Evolutionary conservation across 2,888 invertebrate genomes (phyloP).

Genomic region (Nymphalis c-album): DNA sequence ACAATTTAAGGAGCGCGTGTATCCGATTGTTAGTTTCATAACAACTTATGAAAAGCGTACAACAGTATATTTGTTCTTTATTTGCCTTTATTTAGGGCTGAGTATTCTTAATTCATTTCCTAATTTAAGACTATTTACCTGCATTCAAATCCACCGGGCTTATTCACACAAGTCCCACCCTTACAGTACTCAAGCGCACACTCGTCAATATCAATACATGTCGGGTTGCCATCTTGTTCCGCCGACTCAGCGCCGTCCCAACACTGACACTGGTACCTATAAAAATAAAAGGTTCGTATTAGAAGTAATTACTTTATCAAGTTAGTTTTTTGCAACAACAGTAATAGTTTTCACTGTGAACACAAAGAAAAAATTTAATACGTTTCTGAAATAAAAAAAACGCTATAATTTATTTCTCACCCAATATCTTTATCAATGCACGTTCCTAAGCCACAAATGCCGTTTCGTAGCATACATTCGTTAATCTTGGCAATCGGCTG

Average conservation of each 20-base stretch:
- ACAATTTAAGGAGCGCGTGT: neutral
- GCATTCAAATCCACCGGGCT: constrained; percentile 87
- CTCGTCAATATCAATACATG: constrained; percentile 89
- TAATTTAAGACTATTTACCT: constrained; percentile 46
- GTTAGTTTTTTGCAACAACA: too few species aligned
- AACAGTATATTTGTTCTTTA: too few species aligned
- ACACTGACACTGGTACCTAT: constrained; percentile 88
- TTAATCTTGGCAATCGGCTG: constrained; percentile 80
- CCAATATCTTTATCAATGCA: constrained; percentile 88
- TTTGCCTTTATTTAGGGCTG: too few species aligned
- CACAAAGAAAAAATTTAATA: too few species aligned
- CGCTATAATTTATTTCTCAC: constrained; percentile 41
- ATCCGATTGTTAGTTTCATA: too few species aligned
- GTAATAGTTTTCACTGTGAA: too few species aligned
- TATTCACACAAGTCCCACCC: constrained; percentile 88
- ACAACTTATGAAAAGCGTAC: too few species aligned
- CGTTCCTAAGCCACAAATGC: constrained; percentile 87
- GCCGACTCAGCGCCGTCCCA: constrained; percentile 84
- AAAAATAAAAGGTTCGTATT: neutral
- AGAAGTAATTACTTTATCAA: too few species aligned
- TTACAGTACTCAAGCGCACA: constrained; percentile 88
- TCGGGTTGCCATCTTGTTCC: constrained; percentile 69
- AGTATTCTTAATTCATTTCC: too few species aligned
- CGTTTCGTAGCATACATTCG: constrained; percentile 88
- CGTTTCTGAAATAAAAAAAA: too few species aligned